Conservation (phyloP, 2,888 invertebrate genomes). For the Lasiommata megera region DNA sequence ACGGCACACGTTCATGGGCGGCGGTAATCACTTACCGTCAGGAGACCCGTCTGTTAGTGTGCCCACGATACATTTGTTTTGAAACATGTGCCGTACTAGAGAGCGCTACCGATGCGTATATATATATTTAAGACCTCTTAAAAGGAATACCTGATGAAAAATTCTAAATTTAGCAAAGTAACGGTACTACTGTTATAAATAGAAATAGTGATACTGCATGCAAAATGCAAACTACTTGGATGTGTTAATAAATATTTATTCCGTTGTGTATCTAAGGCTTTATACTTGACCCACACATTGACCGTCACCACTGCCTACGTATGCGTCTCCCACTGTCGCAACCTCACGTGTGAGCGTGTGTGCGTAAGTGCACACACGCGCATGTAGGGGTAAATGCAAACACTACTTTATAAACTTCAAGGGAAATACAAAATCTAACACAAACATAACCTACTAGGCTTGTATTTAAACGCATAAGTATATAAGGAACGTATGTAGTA, state of each 20-base stretch:
- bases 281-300: conserved; percentile 41
- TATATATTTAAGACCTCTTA: no score
- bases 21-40: no score
- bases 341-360: neutral
- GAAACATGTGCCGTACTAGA: no score
- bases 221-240: neutral
- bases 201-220: neutral
- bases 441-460: neutral
- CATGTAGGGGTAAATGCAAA: conserved; percentile 11
- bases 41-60: no score
- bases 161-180: neutral
- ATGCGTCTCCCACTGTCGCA: neutral
- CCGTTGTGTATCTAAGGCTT: neutral
- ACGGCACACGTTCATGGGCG: no score
- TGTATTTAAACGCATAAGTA: neutral
- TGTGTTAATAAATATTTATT: neutral
- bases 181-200: neutral
- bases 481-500: no score
- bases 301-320: conserved; percentile 12
- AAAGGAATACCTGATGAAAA: neutral
- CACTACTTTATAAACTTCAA: conserved; percentile 18
- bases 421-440: conserved; percentile 17
- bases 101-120: no score
- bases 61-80: no score
- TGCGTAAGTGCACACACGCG: conserved; percentile 21